Evolutionary conservation across 2,888 invertebrate species (phyloP).

Genomic region (Lobophora halterata): DNA sequence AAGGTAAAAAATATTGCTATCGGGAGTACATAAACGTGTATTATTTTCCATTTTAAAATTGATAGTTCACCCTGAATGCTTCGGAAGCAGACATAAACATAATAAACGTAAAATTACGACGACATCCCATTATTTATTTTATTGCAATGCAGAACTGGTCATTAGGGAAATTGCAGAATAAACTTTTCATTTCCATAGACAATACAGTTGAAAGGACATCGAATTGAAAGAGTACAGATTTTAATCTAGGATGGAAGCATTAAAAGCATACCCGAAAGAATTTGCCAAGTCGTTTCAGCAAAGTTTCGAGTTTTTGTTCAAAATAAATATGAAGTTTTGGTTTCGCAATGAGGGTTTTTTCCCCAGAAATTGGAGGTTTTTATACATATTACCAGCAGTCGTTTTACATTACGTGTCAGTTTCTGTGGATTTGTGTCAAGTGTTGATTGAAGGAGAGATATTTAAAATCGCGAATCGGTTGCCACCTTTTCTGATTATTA

Average conservation of each 20-base stretch:
- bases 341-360: slow-evolving; percentile 23
- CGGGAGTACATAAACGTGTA: not conserved
- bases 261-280: slow-evolving; percentile 38
- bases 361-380: slow-evolving; percentile 33
- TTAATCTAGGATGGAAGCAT: slow-evolving; percentile 27
- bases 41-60: not conserved
- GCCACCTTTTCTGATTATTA: slow-evolving; percentile 28
- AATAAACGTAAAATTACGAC: slow-evolving; percentile 14
- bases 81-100: slow-evolving; percentile 7
- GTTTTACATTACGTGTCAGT: slow-evolving; percentile 22
- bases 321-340: slow-evolving; percentile 34
- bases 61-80: slow-evolving; percentile 1
- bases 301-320: slow-evolving; percentile 32
- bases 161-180: slow-evolving; percentile 21
- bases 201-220: slow-evolving; percentile 15
- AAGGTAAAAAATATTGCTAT: not conserved
- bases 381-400: slow-evolving; percentile 25
- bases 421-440: slow-evolving; percentile 20
- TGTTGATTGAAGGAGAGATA: slow-evolving; percentile 21
- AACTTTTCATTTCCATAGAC: slow-evolving; percentile 11
- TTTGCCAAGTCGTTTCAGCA: slow-evolving; percentile 31
- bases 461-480: slow-evolving; percentile 31
- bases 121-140: slow-evolving; percentile 18
- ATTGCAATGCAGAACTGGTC: slow-evolving; percentile 11
- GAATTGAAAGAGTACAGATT: slow-evolving; percentile 21